Conservation (phyloP, 2,113 vertebrate genomes). For the Callocephalon fimbriatum region DNA sequence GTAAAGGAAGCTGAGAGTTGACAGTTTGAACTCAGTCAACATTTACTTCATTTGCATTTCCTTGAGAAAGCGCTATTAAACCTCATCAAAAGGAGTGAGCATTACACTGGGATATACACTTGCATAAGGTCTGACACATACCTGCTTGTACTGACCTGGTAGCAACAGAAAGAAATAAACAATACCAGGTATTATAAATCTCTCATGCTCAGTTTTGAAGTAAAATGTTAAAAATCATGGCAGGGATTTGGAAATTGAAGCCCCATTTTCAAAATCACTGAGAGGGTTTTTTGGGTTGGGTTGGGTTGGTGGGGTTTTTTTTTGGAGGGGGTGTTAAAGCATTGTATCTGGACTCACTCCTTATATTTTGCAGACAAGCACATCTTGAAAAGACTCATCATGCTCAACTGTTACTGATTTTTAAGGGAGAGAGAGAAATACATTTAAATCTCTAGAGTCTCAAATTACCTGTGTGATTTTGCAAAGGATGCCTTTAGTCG, state of each 20-base stretch:
- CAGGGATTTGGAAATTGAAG: neutral
- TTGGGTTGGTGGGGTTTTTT: neutral
- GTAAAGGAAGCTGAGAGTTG: neutral
- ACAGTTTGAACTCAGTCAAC: neutral
- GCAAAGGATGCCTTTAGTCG: neutral
- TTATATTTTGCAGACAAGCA: neutral
- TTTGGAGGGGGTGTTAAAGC: neutral
- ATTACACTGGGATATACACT: neutral
- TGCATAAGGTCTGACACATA: neutral
- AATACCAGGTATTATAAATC: neutral
- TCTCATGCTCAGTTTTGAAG: neutral
- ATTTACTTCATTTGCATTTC: neutral
- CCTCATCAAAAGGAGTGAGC: neutral
- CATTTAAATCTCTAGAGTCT: neutral
- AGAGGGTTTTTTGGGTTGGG: accelerated
- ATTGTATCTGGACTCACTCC: neutral
- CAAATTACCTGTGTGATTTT: neutral
- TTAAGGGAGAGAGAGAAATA: neutral
- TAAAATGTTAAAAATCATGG: neutral
- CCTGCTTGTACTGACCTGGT: neutral
- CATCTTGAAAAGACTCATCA: neutral
- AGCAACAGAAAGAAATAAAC: neutral
- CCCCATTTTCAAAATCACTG: neutral
- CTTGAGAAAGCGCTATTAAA: neutral
- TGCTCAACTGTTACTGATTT: neutral